Conservation (phyloP, 2,797 vertebrate species). For the Triplophysa yarkandensis region DNA sequence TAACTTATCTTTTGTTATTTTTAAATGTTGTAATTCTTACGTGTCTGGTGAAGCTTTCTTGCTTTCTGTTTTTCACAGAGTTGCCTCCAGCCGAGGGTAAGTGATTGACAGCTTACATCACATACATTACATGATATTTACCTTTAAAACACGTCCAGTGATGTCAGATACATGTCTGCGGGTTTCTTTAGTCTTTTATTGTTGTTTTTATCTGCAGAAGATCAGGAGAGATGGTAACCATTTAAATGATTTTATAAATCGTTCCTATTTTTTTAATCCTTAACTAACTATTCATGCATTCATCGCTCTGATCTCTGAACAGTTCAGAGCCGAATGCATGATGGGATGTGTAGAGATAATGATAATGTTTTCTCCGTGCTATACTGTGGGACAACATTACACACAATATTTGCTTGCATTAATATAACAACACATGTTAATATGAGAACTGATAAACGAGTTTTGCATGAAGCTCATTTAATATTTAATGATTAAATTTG, state of each 20-base stretch:
- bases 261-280: neutral
- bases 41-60: neutral
- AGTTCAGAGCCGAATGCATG: neutral
- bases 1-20: neutral
- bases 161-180: neutral
- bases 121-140: neutral
- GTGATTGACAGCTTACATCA: neutral
- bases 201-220: conserved; percentile 34
- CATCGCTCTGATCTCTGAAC: neutral
- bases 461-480: conserved; percentile 17
- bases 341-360: neutral
- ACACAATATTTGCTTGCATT: neutral
- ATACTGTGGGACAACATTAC: neutral
- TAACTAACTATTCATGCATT: neutral
- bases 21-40: no score
- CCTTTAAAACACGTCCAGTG: neutral
- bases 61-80: neutral
- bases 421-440: neutral
- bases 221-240: conserved; percentile 27
- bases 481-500: neutral
- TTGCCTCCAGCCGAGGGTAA: conserved; percentile 10
- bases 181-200: conserved; percentile 17
- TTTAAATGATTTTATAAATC: neutral
- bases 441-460: neutral
- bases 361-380: neutral